Evolutionary conservation across 2,797 vertebrate genomes (phyloP).

Genomic region (Hippoglossus hippoglossus): DNA sequence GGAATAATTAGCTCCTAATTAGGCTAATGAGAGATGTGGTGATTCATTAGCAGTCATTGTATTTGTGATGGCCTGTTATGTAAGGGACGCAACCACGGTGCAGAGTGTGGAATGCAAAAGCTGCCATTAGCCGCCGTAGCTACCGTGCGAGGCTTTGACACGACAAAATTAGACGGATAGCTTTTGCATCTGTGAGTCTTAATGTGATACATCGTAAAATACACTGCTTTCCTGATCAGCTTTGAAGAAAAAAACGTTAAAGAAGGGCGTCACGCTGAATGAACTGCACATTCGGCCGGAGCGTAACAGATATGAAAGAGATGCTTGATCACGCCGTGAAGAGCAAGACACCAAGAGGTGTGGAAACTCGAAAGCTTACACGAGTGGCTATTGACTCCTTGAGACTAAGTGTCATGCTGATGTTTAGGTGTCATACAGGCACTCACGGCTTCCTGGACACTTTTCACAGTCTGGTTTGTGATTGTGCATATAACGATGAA

Average conservation of each 20-base stretch:
- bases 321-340: conserved; percentile 37
- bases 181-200: conserved; percentile 41
- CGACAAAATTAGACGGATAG: conserved; percentile 54
- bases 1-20: conserved; percentile 65
- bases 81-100: conserved; percentile 15
- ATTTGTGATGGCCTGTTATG: conserved; percentile 14
- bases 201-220: conserved; percentile 30
- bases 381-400: conserved; percentile 28
- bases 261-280: not conserved
- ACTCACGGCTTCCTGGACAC: not conserved
- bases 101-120: conserved; percentile 38
- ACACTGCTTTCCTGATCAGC: conserved; percentile 27
- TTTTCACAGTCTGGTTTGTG: not conserved
- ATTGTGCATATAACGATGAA: conserved; percentile 3
- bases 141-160: conserved; percentile 18
- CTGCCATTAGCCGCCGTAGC: conserved; percentile 40
- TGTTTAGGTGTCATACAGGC: conserved; percentile 16
- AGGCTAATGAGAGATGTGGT: conserved; percentile 33
- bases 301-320: conserved; percentile 21
- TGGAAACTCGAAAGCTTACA: conserved; percentile 15
- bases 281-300: conserved; percentile 13
- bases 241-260: conserved; percentile 19
- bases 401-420: conserved; percentile 23
- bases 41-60: conserved; percentile 55
- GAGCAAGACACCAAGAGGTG: conserved; percentile 8